A percentile compares a stretch with the other conserved stretches of the same genome.
Evolutionary conservation across 2,797 vertebrate genomes (phyloP).

Genomic region (Peromyscus eremicus): DNA sequence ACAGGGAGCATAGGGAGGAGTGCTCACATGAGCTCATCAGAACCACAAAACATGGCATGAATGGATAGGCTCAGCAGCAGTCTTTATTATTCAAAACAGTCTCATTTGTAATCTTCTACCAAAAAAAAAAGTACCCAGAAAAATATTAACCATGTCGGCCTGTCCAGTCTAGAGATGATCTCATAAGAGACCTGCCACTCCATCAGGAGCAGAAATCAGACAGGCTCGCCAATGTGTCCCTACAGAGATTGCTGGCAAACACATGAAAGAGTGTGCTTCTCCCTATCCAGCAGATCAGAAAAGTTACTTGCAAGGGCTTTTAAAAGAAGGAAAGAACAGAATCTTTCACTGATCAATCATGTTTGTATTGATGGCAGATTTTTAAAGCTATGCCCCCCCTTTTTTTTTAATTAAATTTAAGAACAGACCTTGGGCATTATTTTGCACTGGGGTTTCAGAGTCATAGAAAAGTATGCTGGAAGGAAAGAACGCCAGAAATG

Average conservation of each 20-base stretch:
- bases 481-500: rapidly evolving
- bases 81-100: not conserved
- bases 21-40: not conserved
- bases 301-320: not conserved
- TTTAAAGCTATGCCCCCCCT: not conserved
- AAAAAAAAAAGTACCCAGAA: not conserved
- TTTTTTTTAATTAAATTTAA: not conserved
- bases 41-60: not conserved
- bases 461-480: rapidly evolving
- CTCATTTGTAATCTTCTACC: not conserved
- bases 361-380: not conserved
- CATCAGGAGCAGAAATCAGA: not conserved
- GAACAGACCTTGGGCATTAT: not conserved
- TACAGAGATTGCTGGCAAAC: not conserved
- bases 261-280: not conserved
- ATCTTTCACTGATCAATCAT: not conserved
- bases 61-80: not conserved
- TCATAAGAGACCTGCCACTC: not conserved
- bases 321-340: not conserved
- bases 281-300: not conserved
- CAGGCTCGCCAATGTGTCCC: not conserved
- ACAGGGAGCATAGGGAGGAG: no score
- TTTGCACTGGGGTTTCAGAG: not conserved
- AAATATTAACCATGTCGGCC: not conserved
- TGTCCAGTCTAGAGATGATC: not conserved